A percentile compares a stretch with the other conserved stretches of the same genome.
Conservation (phyloP, 64 coral and sea anemone genomes). For the Stichodactyla mertensii region DNA sequence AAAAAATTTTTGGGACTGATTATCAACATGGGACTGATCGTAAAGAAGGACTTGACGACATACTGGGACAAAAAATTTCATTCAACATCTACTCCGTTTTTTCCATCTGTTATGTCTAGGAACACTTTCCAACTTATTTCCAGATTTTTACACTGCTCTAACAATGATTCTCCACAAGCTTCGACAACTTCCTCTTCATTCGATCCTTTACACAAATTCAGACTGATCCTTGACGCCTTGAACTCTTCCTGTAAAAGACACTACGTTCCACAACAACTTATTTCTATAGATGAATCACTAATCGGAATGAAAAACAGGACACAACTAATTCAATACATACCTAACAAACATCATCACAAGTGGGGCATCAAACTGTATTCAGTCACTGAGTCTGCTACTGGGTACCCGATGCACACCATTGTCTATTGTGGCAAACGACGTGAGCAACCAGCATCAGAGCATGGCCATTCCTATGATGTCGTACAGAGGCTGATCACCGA, state of each 20-base stretch:
- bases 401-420: too few species aligned
- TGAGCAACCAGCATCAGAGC: too few species aligned
- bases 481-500: too few species aligned
- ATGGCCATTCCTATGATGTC: too few species aligned
- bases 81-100: background rate
- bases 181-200: conserved; percentile 16
- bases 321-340: background rate
- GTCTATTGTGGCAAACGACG: too few species aligned
- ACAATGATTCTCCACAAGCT: conserved; percentile 7
- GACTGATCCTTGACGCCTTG: background rate
- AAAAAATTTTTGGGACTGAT: background rate
- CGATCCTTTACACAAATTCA: conserved; percentile 22
- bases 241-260: conserved; percentile 13
- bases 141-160: background rate
- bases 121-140: background rate
- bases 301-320: conserved; percentile 39
- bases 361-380: conserved; percentile 45
- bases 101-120: too few species aligned
- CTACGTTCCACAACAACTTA: background rate
- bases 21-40: conserved; percentile 9
- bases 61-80: background rate
- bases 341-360: conserved; percentile 61
- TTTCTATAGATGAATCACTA: conserved; percentile 6
- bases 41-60: background rate
- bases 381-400: too few species aligned